phyloP scores from a whole-genome alignment of 1,140 invertebrate species.

The Arion vulgaris region DNA sequence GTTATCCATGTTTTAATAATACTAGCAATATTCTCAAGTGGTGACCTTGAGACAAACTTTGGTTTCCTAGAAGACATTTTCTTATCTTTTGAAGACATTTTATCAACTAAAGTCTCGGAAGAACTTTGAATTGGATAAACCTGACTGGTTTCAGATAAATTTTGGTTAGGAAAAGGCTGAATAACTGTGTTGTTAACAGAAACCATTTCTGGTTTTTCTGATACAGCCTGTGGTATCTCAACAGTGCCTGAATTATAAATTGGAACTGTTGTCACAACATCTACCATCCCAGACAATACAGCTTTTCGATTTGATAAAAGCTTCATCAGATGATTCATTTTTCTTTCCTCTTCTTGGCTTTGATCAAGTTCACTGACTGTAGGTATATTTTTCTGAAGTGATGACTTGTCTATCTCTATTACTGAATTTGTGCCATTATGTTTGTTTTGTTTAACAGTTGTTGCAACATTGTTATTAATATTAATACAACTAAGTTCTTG shows the following conservation, averaged over 20 bases:
- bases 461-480: not conserved
- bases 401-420: not conserved
- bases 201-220: not conserved
- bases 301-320: slow-evolving; percentile 49
- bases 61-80: not conserved
- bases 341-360: not conserved
- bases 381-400: not conserved
- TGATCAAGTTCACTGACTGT: not conserved
- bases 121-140: not conserved
- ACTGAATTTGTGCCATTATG: not conserved
- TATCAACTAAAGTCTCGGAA: not conserved
- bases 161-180: not conserved
- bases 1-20: slow-evolving; percentile 43
- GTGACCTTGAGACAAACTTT: slow-evolving; percentile 11
- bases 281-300: slow-evolving; percentile 47
- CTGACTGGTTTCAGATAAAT: not conserved
- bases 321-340: slow-evolving; percentile 46
- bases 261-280: slow-evolving; percentile 36
- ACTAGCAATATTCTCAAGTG: slow-evolving; percentile 15
- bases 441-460: slow-evolving; percentile 6
- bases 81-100: not conserved
- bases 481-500: not conserved
- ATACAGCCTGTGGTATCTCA: not conserved
- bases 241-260: not conserved
- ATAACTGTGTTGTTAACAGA: too few species aligned